Evolutionary conservation across 2,797 vertebrate genomes (phyloP), one percentile per base, ranked within the genome.

Genomic region (Enteromius unitaeniatus): DNA sequence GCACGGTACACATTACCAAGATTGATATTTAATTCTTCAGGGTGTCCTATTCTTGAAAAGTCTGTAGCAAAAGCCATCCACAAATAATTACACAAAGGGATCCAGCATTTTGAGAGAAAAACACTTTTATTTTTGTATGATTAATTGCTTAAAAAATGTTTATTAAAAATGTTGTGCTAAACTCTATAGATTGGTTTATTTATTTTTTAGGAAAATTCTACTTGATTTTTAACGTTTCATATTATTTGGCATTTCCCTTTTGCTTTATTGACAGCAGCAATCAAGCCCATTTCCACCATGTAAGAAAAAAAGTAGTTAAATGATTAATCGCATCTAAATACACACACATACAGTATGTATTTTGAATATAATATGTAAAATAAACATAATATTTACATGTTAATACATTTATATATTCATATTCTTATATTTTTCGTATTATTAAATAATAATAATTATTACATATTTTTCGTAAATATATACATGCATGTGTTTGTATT

Each of bases 21-120:
- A 86, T 64, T 53, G 49, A 80, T 84, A 70, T 76, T 51, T 62
- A 34, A 17, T n/a, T 23, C 69, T 82, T 82, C 31, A 65, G 80
- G 58, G 58, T 65, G 70, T 82, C 58, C 72, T 82, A 26, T 82
- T 51, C 5, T 23, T 51, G 42, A 64, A 23, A n/a, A 3, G 42
- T 64, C 5, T 53, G 31, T 53, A 65, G 80, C 9, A n/a, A 74
- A 74, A 75, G 64, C 28, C 58, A 73, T 37, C 15, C 19, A 4
- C 11, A 72, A 55, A 45, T 51, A 31, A 72, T 70, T 72, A 40
- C 17, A 53, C 37, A 62, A 70, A 17, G n/a, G 37, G 42, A 19
- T 11, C 28, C 26, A 49, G 4, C 23, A 64, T 21, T 74, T 55
- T n/a, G 55, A 17, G 21, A 49, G 21, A 40, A 62, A 72, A 47